phyloP scores from a whole-genome alignment of 1,140 invertebrate genomes.

The Orussus abietinus region DNA sequence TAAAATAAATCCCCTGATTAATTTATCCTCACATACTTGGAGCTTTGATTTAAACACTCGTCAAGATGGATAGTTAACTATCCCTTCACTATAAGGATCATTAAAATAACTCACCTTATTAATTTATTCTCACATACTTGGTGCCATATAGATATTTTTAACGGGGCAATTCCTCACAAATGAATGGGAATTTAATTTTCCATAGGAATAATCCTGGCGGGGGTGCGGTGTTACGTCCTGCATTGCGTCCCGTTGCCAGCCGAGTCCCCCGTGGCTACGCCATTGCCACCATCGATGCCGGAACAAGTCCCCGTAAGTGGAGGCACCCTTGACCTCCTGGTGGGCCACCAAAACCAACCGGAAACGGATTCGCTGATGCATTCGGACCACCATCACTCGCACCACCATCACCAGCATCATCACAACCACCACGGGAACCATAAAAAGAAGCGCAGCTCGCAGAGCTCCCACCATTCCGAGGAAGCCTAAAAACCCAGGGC shows the following conservation, averaged over 20 bases:
- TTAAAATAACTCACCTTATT: no score
- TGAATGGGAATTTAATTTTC: no score
- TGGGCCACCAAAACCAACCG: slow-evolving; percentile 42
- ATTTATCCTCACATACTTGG: no score
- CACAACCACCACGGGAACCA: slow-evolving; percentile 41
- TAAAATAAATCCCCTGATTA: no score
- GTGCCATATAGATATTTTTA: no score
- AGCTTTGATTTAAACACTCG: no score
- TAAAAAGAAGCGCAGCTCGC: slow-evolving; percentile 47
- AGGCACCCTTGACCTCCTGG: slow-evolving; percentile 38
- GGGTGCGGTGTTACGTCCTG: slow-evolving; percentile 43
- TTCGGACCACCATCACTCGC: slow-evolving; percentile 26
- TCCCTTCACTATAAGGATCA: no score
- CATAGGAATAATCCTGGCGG: slow-evolving; percentile 43
- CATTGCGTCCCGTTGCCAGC: slow-evolving; percentile 42
- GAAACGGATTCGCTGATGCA: slow-evolving; percentile 41
- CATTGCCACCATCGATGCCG: slow-evolving; percentile 29
- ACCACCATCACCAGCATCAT: slow-evolving; percentile 35
- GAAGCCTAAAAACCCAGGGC: no score
- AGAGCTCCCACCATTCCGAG: slow-evolving; percentile 38
- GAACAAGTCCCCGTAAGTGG: slow-evolving; percentile 30
- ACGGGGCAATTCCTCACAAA: no score
- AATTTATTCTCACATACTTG: no score
- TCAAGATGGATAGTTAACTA: no score
- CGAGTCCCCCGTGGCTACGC: slow-evolving; percentile 40